Evolutionary conservation across 2,797 vertebrate species (phyloP).

Genomic region (Mormyrus proboscirostris): DNA sequence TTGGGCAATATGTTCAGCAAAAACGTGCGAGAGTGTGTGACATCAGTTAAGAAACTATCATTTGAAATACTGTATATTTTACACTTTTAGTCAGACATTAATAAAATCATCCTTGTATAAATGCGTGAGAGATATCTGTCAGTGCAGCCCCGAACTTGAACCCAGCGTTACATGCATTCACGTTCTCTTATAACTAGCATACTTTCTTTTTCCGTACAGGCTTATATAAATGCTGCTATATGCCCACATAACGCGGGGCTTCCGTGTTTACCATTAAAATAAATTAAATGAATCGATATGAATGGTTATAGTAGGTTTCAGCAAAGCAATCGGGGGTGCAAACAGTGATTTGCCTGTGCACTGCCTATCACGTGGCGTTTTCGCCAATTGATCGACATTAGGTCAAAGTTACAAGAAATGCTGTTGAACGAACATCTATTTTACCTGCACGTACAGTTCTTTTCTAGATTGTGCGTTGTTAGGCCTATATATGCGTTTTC

Average conservation of each 20-base stretch:
- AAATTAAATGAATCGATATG: not conserved
- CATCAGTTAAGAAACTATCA: not conserved
- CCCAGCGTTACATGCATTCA: not conserved
- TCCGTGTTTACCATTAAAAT: not conserved
- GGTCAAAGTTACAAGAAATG: constrained; percentile 1
- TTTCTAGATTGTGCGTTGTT: not conserved
- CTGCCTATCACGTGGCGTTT: constrained; percentile 3
- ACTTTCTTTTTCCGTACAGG: not conserved
- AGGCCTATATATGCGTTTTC: constrained; percentile 16
- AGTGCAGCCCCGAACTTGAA: not conserved
- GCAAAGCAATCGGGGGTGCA: not conserved
- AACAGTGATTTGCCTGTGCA: not conserved
- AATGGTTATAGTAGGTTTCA: not conserved
- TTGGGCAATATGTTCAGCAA: not conserved
- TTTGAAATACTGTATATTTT: not conserved
- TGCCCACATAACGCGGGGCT: not conserved
- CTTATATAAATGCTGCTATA: not conserved
- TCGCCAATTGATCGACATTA: constrained; percentile 2
- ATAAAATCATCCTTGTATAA: not conserved
- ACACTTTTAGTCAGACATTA: not conserved
- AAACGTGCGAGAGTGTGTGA: not conserved
- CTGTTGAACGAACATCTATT: not conserved
- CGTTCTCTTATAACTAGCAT: not conserved
- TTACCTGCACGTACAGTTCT: not conserved
- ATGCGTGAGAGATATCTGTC: not conserved